Percentiles rank a stretch among this genome's conserved stretches.
Conservation (phyloP, 2,797 vertebrate genomes). For the Chloroceryle amazona region DNA sequence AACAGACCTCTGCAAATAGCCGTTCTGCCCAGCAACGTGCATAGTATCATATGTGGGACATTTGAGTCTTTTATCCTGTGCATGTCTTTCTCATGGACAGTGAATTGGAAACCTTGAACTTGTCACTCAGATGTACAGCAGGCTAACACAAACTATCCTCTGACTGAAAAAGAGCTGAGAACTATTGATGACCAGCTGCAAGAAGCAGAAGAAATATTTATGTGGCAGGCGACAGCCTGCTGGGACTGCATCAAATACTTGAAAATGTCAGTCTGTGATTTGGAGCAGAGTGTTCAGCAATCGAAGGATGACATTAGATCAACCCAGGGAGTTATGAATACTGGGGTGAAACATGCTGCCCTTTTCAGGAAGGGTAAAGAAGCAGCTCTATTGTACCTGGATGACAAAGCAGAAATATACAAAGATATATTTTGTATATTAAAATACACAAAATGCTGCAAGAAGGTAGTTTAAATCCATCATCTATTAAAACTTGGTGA, state of each 20-base stretch:
- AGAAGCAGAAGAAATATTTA: slow-evolving; percentile 76
- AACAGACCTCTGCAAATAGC: not conserved
- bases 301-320: slow-evolving; percentile 80
- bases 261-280: slow-evolving; percentile 71
- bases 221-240: slow-evolving; percentile 81
- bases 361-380: slow-evolving; percentile 86
- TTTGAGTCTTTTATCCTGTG: not conserved
- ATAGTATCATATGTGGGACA: rapidly evolving
- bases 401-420: slow-evolving; percentile 79
- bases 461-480: slow-evolving; percentile 83
- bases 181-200: slow-evolving; percentile 78
- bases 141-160: slow-evolving; percentile 82
- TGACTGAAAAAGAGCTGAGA: slow-evolving; percentile 80
- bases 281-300: slow-evolving; percentile 77
- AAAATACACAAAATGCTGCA: slow-evolving; percentile 82
- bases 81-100: slow-evolving; percentile 42
- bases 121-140: slow-evolving; percentile 85
- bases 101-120: slow-evolving; percentile 84
- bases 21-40: not conserved
- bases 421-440: not conserved
- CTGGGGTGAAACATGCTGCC: slow-evolving; percentile 81
- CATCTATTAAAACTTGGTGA: not conserved
- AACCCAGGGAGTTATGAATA: slow-evolving; percentile 81
- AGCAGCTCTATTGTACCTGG: slow-evolving; percentile 79
- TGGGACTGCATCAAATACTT: slow-evolving; percentile 81